Conservation (phyloP, 1,140 invertebrate genomes). For the Diorhabda sublineata region DNA sequence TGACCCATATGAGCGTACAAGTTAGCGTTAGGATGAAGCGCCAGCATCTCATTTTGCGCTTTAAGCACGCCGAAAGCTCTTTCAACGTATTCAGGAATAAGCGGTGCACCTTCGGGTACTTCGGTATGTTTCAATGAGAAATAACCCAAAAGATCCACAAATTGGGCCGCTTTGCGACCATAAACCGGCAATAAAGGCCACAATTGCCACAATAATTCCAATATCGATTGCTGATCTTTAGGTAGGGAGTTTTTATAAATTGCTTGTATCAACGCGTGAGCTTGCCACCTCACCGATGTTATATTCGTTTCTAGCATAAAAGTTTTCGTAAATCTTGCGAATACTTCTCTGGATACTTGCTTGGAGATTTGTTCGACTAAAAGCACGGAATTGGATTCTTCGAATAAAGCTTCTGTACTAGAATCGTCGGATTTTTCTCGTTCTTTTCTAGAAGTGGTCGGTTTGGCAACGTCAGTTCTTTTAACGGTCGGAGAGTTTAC, state of each 20-base stretch:
- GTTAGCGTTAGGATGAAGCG: constrained; percentile 90
- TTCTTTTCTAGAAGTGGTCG: constrained; percentile 48
- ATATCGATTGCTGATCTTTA: constrained; percentile 70
- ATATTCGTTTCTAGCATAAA: constrained; percentile 93
- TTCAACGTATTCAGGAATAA: constrained; percentile 73
- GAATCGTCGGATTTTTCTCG: constrained; percentile 67
- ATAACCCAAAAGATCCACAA: constrained; percentile 86
- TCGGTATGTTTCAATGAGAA: constrained; percentile 43
- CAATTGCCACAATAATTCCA: constrained; percentile 83
- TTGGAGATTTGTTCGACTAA: constrained; percentile 70
- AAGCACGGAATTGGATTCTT: constrained; percentile 64
- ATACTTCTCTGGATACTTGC: constrained; percentile 61
- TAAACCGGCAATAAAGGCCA: constrained; percentile 89
- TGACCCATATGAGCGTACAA: constrained; percentile 88
- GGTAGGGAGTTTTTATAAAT: constrained; percentile 80
- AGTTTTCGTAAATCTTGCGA: constrained; percentile 80
- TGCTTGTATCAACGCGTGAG: constrained; percentile 81
- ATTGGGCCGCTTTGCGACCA: constrained; percentile 90
- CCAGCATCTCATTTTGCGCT: constrained; percentile 81
- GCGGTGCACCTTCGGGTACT: constrained; percentile 26
- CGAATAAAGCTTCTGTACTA: constrained; percentile 62
- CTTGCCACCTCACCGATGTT: constrained; percentile 91
- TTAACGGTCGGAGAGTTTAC: constrained; percentile 35
- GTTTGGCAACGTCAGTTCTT: constrained; percentile 25
- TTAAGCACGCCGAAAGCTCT: constrained; percentile 81